Evolutionary conservation across 1,140 invertebrate species (phyloP).

Genomic region (Brachionus manjavacas): DNA sequence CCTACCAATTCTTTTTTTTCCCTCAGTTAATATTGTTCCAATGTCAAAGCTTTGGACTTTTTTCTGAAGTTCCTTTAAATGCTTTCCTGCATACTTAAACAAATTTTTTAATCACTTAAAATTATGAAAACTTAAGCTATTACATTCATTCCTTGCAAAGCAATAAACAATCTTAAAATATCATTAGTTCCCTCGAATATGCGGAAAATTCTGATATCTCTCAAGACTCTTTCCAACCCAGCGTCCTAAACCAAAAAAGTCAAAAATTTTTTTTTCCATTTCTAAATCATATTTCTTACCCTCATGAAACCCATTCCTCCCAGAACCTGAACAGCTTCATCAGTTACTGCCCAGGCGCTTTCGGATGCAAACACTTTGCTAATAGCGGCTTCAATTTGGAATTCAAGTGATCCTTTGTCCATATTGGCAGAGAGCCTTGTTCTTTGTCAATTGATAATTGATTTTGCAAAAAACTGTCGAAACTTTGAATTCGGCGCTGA

Average conservation of each 20-base stretch:
- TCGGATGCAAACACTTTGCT: slow-evolving; percentile 72
- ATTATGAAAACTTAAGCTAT: not conserved
- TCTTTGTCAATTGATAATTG: too few relatives aligned
- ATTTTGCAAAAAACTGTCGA: too few relatives aligned
- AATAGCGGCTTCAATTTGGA: slow-evolving; percentile 87
- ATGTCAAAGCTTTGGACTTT: slow-evolving; percentile 60
- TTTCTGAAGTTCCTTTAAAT: slow-evolving; percentile 59
- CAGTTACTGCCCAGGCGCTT: slow-evolving; percentile 72
- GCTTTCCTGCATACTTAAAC: slow-evolving; percentile 59
- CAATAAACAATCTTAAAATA: slow-evolving; percentile 93
- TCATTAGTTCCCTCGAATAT: slow-evolving; percentile 99
- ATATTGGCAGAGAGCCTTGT: slow-evolving; percentile 90
- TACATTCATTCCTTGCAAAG: slow-evolving; percentile 72
- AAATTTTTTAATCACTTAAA: not conserved
- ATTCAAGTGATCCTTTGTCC: slow-evolving; percentile 68
- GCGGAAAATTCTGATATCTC: slow-evolving; percentile 91
- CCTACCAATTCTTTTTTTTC: slow-evolving; percentile 69
- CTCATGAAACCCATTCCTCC: slow-evolving; percentile 84
- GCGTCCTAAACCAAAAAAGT: slow-evolving; percentile 59
- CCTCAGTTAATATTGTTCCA: slow-evolving; percentile 68
- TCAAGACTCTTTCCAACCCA: slow-evolving; percentile 81
- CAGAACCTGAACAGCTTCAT: slow-evolving; percentile 88
- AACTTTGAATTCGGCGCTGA: too few relatives aligned
- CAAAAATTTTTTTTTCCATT: not conserved
- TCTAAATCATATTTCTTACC: slow-evolving; percentile 46